Conservation (phyloP, 2,113 vertebrate species). For the Siniperca knerii region DNA sequence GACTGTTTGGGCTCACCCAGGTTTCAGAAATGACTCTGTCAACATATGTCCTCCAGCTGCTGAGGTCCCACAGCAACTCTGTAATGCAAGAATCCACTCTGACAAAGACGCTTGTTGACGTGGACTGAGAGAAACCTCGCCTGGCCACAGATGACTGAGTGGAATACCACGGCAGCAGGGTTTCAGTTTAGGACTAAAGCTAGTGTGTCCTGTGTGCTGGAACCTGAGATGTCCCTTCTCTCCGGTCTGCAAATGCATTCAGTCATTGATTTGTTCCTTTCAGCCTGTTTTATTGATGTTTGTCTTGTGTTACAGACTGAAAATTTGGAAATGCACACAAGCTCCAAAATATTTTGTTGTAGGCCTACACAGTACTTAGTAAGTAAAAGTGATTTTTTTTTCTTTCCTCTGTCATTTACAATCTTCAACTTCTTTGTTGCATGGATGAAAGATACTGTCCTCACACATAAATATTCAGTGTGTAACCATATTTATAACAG, state of each 20-base stretch:
- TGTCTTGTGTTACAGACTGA: constrained; percentile 74
- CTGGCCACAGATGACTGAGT: constrained; percentile 29
- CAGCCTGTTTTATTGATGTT: constrained; percentile 69
- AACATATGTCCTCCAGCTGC: constrained; percentile 36
- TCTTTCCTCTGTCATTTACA: constrained; percentile 35
- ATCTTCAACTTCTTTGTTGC: constrained; percentile 57
- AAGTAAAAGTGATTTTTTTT: constrained; percentile 51
- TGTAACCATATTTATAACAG: constrained; percentile 72
- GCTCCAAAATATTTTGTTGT: constrained; percentile 58
- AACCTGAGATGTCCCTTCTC: constrained; percentile 68
- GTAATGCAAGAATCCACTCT: constrained; percentile 23
- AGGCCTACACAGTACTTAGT: constrained; percentile 3
- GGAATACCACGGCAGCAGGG: constrained; percentile 26
- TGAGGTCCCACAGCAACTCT: constrained; percentile 1
- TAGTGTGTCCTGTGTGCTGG: constrained; percentile 38
- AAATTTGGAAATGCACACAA: constrained; percentile 38
- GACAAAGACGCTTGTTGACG: constrained; percentile 47
- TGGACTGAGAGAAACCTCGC: constrained; percentile 37
- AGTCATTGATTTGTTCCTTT: constrained; percentile 62
- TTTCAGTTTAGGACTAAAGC: constrained; percentile 24
- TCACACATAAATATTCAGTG: constrained; percentile 41
- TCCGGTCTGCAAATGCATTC: constrained; percentile 53
- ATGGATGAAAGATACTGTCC: constrained; percentile 63
- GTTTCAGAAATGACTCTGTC: constrained; percentile 32
- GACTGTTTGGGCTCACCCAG: constrained; percentile 22